Percentiles rank a stretch among this genome's conserved stretches.
These are phyloP conservation scores for Dinomys branickii DNA, from an alignment of 2,113 vertebrate genomes.

Conservation along the genomic window DNA sequence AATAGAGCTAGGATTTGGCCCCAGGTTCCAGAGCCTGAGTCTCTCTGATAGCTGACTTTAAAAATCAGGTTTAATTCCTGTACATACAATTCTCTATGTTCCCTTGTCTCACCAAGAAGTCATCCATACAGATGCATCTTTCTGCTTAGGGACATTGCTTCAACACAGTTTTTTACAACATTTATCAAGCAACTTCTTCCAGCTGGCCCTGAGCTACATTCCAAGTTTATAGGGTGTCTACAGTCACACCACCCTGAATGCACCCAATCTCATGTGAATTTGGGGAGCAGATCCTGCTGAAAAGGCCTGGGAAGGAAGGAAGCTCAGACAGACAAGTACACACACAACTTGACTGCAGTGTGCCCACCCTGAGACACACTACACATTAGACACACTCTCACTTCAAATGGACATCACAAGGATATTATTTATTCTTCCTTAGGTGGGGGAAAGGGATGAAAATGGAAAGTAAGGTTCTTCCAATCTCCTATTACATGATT, in stretches of 20 bases:
- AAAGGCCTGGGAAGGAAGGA: neutral
- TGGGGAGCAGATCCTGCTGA: neutral
- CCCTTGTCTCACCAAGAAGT: neutral
- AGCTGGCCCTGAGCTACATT: neutral
- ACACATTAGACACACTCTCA: rapidly evolving
- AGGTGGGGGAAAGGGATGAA: neutral
- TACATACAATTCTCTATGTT: neutral
- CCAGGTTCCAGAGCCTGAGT: neutral
- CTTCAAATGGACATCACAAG: neutral
- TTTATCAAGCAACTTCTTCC: neutral
- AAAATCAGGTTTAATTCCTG: constrained; percentile 26
- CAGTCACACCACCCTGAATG: neutral
- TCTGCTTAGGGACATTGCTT: neutral
- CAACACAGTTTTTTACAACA: neutral
- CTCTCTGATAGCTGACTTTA: neutral
- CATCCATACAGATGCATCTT: neutral
- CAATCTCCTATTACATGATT: neutral
- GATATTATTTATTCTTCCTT: neutral
- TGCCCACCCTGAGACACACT: neutral
- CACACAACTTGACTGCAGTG: neutral
- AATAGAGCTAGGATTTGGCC: neutral
- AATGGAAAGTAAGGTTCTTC: neutral
- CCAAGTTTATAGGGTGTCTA: neutral
- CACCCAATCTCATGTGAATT: neutral
- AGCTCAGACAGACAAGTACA: neutral